Evolutionary conservation across 53 echinoderm and acorn worm genomes (phyloP).

Genomic region (Holothuria scabra): DNA sequence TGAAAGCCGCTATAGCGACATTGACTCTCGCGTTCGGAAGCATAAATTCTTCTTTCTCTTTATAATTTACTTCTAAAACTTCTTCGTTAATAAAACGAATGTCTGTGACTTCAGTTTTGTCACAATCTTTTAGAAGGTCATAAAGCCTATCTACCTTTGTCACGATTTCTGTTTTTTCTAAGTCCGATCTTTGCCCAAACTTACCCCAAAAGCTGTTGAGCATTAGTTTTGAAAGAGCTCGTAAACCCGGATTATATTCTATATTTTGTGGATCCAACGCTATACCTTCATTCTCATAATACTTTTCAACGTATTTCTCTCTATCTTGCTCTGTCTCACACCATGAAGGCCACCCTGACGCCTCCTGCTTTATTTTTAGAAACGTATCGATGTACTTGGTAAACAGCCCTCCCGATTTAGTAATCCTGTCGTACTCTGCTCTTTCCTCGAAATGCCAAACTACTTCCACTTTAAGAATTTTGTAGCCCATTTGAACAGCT

Average conservation of each 20-base stretch:
- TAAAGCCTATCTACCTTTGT: conserved; percentile 20
- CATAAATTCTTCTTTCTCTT: conserved; percentile 40
- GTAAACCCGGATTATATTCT: conserved; percentile 65
- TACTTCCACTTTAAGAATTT: conserved; percentile 47
- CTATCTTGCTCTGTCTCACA: conserved; percentile 61
- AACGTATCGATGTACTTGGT: conserved; percentile 72
- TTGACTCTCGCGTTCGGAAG: conserved; percentile 15
- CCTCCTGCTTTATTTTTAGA: conserved; percentile 74
- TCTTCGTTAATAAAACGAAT: conserved; percentile 60
- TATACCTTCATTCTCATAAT: conserved; percentile 63
- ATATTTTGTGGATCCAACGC: conserved; percentile 53
- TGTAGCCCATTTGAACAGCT: conserved; percentile 57
- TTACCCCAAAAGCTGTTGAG: conserved; percentile 72
- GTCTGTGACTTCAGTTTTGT: conserved; percentile 46
- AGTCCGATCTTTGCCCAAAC: conserved; percentile 37
- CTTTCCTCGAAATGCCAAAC: conserved; percentile 69
- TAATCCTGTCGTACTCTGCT: conserved; percentile 31
- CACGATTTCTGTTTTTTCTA: conserved; percentile 25
- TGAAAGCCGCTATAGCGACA: conserved; percentile 54
- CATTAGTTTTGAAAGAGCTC: conserved; percentile 71
- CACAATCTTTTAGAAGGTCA: conserved; percentile 29
- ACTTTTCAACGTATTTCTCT: conserved; percentile 50
- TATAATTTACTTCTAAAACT: conserved; percentile 22
- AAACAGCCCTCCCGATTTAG: conserved; percentile 44
- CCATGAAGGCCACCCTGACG: conserved; percentile 72